Evolutionary conservation across 1,140 invertebrate species (phyloP).

Genomic region (Sycophaga agraensis): DNA sequence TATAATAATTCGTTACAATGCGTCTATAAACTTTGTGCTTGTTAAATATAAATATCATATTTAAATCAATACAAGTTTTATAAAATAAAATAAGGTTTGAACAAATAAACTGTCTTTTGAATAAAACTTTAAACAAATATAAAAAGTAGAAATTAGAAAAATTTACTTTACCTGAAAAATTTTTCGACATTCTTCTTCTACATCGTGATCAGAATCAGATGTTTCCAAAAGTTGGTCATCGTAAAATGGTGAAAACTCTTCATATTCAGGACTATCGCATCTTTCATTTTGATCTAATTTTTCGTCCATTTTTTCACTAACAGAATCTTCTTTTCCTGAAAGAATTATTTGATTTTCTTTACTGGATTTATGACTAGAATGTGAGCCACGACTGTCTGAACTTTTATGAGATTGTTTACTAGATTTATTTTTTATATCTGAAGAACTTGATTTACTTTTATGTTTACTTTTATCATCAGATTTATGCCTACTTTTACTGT

Average conservation of each 20-base stretch:
- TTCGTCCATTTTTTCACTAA: constrained; percentile 29
- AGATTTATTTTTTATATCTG: constrained; percentile 30
- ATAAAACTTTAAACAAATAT: no score
- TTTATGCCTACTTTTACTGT: constrained; percentile 34
- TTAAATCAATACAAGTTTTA: no score
- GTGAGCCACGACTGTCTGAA: constrained; percentile 31
- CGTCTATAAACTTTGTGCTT: no score
- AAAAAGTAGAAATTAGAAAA: no score
- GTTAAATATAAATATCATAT: no score
- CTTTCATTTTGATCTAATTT: constrained; percentile 33
- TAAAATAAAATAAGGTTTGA: no score
- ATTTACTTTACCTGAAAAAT: constrained; percentile 66
- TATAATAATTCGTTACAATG: no score
- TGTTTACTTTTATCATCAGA: constrained; percentile 37
- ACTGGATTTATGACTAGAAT: constrained; percentile 36
- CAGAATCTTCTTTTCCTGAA: constrained; percentile 28
- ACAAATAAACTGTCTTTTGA: no score
- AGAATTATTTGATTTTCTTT: constrained; percentile 34
- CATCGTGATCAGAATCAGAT: constrained; percentile 61
- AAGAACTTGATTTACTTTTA: constrained; percentile 36
- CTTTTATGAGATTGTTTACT: constrained; percentile 16
- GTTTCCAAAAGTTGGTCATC: constrained; percentile 44
- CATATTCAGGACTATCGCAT: constrained; percentile 29
- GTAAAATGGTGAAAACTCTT: constrained; percentile 33
- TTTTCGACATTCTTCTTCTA: constrained; percentile 71